These are phyloP conservation scores for Anser cygnoides DNA, from an alignment of 2,113 vertebrate species.

Conservation along the genomic window DNA sequence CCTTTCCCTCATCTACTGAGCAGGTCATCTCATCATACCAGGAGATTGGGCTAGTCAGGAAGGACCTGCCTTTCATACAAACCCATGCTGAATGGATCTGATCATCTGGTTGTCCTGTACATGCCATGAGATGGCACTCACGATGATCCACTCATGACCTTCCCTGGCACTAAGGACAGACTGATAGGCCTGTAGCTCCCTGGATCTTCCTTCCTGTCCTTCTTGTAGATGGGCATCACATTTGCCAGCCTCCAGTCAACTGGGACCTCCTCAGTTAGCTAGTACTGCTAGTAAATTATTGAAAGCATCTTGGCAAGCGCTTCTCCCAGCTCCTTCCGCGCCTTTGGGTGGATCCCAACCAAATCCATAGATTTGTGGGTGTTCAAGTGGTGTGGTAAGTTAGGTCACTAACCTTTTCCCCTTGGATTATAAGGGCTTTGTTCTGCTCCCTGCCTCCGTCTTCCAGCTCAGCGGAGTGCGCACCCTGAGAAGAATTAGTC, in stretches of 20 bases:
- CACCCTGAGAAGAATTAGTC: no score
- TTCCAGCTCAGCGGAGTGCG: no score
- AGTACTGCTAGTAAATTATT: not conserved
- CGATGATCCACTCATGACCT: not conserved
- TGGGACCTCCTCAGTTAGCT: not conserved
- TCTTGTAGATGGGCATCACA: not conserved
- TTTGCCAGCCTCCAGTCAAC: no score
- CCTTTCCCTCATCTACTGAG: not conserved
- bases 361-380: no score
- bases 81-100: not conserved
- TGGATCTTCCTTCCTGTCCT: not conserved
- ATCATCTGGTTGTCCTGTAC: not conserved
- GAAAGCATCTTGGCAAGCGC: not conserved
- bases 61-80: not conserved
- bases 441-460: no score
- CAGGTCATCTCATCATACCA: not conserved
- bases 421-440: no score
- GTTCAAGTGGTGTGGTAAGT: no score
- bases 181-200: not conserved
- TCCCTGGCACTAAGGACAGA: not conserved
- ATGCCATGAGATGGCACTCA: not conserved
- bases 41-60: not conserved
- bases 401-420: no score
- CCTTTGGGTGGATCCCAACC: not conserved
- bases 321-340: not conserved